Percentiles rank a stretch among this genome's conserved stretches.
phyloP scores from a whole-genome alignment of 2,888 invertebrate genomes.

The Pseudanteris insignis region DNA sequence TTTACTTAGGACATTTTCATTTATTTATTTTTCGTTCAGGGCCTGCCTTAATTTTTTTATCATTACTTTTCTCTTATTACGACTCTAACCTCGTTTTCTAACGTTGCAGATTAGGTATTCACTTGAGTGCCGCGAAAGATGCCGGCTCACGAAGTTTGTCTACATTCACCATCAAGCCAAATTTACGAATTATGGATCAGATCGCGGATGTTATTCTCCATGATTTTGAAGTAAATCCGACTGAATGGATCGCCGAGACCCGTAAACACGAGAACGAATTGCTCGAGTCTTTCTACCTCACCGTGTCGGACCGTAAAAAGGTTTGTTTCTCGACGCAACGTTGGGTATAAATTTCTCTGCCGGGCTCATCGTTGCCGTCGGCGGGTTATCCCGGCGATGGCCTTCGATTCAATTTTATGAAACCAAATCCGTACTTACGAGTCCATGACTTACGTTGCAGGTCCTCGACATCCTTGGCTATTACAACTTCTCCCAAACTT shows the following conservation, averaged over 20 bases:
- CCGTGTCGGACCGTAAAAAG: slow-evolving; percentile 55
- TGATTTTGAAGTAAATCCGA: slow-evolving; percentile 49
- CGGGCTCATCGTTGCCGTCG: too few relatives aligned
- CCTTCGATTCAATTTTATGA: slow-evolving; percentile 8
- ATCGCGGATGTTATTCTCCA: slow-evolving; percentile 50
- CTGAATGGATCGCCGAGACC: slow-evolving; percentile 54
- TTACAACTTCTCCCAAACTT: slow-evolving; percentile 53
- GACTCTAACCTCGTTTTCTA: too few relatives aligned
- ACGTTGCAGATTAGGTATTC: slow-evolving; percentile 5
- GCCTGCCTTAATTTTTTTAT: too few relatives aligned
- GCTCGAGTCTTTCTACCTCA: slow-evolving; percentile 58
- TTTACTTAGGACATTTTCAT: neutral
- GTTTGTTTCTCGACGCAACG: slow-evolving; percentile 40
- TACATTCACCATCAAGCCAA: slow-evolving; percentile 51
- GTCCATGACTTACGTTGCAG: slow-evolving; percentile 38
- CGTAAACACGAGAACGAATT: slow-evolving; percentile 50
- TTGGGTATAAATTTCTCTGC: neutral
- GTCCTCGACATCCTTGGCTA: slow-evolving; percentile 55
- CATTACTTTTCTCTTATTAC: too few relatives aligned
- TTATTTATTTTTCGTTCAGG: neutral
- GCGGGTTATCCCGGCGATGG: too few relatives aligned
- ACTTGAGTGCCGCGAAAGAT: slow-evolving; percentile 54
- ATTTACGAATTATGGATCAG: slow-evolving; percentile 54
- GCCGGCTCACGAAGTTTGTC: slow-evolving; percentile 52
- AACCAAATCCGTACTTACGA: slow-evolving; percentile 19